Evolutionary conservation across 1,140 invertebrate species (phyloP).

Genomic region (Philopotamus ludificatus): DNA sequence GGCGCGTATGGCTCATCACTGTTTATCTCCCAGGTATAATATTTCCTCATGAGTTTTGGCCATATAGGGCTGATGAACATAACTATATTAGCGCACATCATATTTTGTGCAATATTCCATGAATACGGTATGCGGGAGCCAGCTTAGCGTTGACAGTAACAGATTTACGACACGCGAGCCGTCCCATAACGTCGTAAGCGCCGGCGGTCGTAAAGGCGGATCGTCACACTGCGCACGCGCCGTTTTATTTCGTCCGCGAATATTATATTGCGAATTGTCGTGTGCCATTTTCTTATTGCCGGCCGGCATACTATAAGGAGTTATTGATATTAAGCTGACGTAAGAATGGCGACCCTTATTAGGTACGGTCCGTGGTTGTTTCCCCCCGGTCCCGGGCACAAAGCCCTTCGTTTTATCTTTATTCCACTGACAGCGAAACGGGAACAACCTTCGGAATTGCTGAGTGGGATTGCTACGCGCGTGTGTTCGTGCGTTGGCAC

Average conservation of each 20-base stretch:
- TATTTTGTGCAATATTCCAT: background rate
- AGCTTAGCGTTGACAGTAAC: too few species aligned
- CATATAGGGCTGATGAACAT: too few species aligned
- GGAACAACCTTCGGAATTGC: conserved; percentile 12
- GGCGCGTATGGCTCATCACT: background rate
- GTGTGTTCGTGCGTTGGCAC: background rate
- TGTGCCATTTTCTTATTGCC: background rate
- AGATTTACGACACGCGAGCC: too few species aligned
- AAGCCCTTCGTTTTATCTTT: conserved; percentile 15
- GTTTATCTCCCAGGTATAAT: background rate
- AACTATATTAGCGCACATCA: too few species aligned
- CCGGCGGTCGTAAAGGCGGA: too few species aligned
- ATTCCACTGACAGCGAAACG: conserved; percentile 11
- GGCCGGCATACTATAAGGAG: conserved; percentile 6
- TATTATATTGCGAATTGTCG: background rate
- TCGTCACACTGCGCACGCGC: too few species aligned
- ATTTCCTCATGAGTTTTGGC: background rate
- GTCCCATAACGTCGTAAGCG: too few species aligned
- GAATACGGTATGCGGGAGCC: background rate
- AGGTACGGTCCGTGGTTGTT: conserved; percentile 6
- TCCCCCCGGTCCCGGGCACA: background rate
- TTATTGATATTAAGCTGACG: conserved; percentile 26
- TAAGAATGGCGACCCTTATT: conserved; percentile 18
- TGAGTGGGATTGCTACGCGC: conserved; percentile 4
- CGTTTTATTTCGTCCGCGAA: too few species aligned